Conservation (phyloP, 1,140 invertebrate genomes). For the Lepidurus arcticus region DNA sequence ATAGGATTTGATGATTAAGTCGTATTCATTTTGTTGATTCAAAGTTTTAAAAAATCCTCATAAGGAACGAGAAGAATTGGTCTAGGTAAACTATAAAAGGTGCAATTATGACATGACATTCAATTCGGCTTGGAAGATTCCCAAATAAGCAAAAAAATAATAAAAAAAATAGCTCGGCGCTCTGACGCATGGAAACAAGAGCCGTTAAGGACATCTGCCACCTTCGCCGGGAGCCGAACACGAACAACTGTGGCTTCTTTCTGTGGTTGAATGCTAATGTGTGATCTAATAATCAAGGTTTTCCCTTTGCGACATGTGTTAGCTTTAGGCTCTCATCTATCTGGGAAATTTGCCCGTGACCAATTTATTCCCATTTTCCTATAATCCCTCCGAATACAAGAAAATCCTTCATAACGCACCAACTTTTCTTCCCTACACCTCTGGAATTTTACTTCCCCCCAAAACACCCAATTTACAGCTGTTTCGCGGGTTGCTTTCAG, state of each 20-base stretch:
- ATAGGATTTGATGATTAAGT: no score
- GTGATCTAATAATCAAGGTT: constrained; percentile 5
- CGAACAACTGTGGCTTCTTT: not conserved
- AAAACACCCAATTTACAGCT: not conserved
- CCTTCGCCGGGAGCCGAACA: not conserved
- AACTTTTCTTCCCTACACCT: not conserved
- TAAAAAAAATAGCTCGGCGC: not conserved
- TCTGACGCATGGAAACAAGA: not conserved
- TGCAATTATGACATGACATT: not conserved
- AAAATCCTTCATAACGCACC: not conserved
- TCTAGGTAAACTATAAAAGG: no score
- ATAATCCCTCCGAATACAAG: not conserved
- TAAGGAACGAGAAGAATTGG: no score
- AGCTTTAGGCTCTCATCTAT: not conserved
- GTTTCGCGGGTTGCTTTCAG: not conserved
- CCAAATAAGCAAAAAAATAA: not conserved
- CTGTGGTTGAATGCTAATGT: not conserved
- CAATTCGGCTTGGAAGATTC: not conserved
- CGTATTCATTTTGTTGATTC: no score
- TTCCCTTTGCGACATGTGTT: not conserved
- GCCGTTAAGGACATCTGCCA: not conserved
- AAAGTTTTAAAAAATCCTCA: no score
- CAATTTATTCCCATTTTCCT: constrained; percentile 2
- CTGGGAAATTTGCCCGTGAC: not conserved
- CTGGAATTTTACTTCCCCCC: not conserved